Percentiles rank a stretch among this genome's conserved stretches.
Conservation (phyloP, 2,113 vertebrate species). For the Manacus vitellinus region DNA sequence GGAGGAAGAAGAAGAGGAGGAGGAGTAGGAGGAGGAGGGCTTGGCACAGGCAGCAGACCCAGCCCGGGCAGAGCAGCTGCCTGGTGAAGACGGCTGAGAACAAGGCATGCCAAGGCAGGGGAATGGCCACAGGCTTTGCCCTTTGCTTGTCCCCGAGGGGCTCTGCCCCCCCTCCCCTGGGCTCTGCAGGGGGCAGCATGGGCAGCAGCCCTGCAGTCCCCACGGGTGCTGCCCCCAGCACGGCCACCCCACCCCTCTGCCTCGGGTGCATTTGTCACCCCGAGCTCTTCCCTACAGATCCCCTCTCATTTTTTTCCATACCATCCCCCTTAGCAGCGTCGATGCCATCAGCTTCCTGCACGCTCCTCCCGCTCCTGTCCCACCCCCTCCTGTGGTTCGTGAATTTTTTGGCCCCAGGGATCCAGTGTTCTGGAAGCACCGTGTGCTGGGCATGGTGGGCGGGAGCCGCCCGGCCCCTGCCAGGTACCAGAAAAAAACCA, state of each 20-base stretch:
- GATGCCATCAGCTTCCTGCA: not conserved
- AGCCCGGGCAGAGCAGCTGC: not conserved
- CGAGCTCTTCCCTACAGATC: not conserved
- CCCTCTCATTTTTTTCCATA: not conserved
- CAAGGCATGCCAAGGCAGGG: not conserved
- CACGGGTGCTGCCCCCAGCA: not conserved
- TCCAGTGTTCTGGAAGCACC: constrained; percentile 17
- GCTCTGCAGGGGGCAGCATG: fast-evolving
- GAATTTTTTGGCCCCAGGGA: constrained; percentile 59
- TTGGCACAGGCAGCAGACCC: not conserved
- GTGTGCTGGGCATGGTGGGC: constrained; percentile 8
- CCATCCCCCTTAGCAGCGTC: not conserved
- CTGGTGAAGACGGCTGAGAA: fast-evolving
- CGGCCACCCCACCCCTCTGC: not conserved
- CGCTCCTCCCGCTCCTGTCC: not conserved
- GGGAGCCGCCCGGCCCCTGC: not conserved
- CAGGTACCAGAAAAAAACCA: not conserved
- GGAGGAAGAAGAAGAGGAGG: not conserved
- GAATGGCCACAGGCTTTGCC: not conserved
- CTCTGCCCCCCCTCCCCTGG: not conserved
- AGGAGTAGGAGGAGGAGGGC: not conserved
- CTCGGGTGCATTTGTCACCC: not conserved
- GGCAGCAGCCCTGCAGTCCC: not conserved
- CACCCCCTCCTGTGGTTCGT: not conserved
- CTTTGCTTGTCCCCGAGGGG: not conserved